Percentiles rank a stretch among this genome's conserved stretches.
Evolutionary conservation across 2,888 invertebrate genomes (phyloP).

Genomic region (Agrotis puta): DNA sequence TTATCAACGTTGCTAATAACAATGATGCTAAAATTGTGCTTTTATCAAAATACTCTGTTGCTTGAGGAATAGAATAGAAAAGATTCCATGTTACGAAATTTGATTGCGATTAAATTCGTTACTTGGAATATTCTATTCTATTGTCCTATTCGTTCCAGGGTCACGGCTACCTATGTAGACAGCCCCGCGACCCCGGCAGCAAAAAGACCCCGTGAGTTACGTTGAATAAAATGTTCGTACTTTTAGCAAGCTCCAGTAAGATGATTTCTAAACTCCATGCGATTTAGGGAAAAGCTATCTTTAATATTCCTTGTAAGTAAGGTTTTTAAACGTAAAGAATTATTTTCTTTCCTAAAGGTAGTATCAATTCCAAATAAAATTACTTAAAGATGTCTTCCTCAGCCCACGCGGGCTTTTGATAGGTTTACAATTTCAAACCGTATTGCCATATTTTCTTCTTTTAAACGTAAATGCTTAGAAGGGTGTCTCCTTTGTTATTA

Average conservation of each 20-base stretch:
- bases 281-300: neutral
- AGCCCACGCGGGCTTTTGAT: neutral
- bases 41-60: too few species aligned
- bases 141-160: too few species aligned
- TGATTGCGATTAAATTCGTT: too few species aligned
- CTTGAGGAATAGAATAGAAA: too few species aligned
- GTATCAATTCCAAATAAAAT: conserved; percentile 10
- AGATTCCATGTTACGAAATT: too few species aligned
- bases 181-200: too few species aligned
- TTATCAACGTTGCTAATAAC: too few species aligned
- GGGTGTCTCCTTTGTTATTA: conserved; percentile 33
- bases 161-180: too few species aligned
- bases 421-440: conserved; percentile 52
- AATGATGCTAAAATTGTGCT: too few species aligned
- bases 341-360: neutral
- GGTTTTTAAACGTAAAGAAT: neutral
- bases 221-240: too few species aligned
- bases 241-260: neutral
- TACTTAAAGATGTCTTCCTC: neutral
- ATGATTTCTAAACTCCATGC: neutral
- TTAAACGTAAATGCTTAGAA: conserved; percentile 20
- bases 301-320: neutral
- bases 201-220: too few species aligned
- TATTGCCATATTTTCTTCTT: conserved; percentile 24
- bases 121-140: too few species aligned